Evolutionary conservation across 2,888 invertebrate genomes (phyloP).

Genomic region (Clepsis dumicolana): DNA sequence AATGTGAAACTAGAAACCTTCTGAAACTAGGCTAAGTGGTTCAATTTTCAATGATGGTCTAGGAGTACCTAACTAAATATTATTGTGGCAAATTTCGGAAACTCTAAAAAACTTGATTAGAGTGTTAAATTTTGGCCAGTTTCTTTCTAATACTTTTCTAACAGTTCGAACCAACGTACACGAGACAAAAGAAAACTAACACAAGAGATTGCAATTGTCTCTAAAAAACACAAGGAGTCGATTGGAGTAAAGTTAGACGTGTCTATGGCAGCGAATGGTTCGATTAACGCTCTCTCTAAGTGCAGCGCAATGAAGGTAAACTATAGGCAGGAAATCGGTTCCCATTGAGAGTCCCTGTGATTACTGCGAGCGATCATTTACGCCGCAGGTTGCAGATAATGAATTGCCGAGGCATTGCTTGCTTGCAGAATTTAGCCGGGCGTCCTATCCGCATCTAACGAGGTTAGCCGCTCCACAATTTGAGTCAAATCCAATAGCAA

Average conservation of each 20-base stretch:
- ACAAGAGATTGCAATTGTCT: slow-evolving; percentile 55
- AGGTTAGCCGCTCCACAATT: slow-evolving; percentile 63
- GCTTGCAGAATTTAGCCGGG: slow-evolving; percentile 75
- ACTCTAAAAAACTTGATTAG: neutral
- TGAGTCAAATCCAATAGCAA: slow-evolving; percentile 25
- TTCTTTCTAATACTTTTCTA: neutral
- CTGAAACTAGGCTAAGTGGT: slow-evolving; percentile 1
- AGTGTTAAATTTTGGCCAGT: neutral
- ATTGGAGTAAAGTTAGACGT: slow-evolving; percentile 54
- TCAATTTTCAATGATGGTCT: neutral
- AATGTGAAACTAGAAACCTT: too few species aligned
- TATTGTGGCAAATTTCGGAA: neutral
- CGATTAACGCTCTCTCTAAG: slow-evolving; percentile 65
- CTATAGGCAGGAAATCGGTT: slow-evolving; percentile 66
- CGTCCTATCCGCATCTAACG: slow-evolving; percentile 73
- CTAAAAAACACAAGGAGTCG: slow-evolving; percentile 10
- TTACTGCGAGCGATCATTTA: slow-evolving; percentile 72
- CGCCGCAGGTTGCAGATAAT: slow-evolving; percentile 67
- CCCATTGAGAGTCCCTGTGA: slow-evolving; percentile 72
- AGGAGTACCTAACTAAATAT: neutral
- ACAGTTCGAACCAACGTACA: neutral
- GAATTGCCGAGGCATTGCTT: slow-evolving; percentile 76
- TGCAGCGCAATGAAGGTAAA: slow-evolving; percentile 66
- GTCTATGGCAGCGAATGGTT: slow-evolving; percentile 64
- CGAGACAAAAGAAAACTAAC: neutral